A percentile compares a stretch with the other conserved stretches of the same genome.
These are phyloP conservation scores for Trachelus tabidus DNA, from an alignment of 2,888 invertebrate species.

Conservation along the genomic window DNA sequence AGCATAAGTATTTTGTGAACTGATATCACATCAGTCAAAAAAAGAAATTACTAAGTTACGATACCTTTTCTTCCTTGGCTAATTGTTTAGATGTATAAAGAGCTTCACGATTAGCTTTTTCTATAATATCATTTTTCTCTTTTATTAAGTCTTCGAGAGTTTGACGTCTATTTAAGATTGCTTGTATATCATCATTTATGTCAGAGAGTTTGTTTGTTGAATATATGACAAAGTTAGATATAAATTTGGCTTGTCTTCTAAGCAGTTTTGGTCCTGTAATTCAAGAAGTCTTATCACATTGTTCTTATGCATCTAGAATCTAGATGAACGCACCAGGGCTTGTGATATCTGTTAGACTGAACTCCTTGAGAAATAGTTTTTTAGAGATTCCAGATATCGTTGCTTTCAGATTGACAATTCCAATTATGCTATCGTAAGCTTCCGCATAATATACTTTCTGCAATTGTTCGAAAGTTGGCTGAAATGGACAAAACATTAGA, in stretches of 20 bases:
- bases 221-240: conserved; percentile 49
- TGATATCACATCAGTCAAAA: not conserved
- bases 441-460: conserved; percentile 10
- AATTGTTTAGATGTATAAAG: conserved; percentile 31
- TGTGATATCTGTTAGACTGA: conserved; percentile 44
- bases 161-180: conserved; percentile 24
- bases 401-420: conserved; percentile 41
- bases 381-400: conserved; percentile 35
- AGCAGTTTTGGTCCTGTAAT: conserved; percentile 54
- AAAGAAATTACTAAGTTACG: not conserved
- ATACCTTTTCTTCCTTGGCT: conserved; percentile 35
- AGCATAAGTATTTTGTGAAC: not conserved
- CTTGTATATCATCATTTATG: conserved; percentile 29
- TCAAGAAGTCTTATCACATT: conserved; percentile 18
- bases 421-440: conserved; percentile 35
- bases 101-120: conserved; percentile 30
- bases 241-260: conserved; percentile 36
- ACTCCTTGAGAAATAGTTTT: conserved; percentile 42
- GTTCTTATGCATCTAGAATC: not conserved
- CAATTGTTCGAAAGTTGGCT: conserved; percentile 42
- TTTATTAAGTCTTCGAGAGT: conserved; percentile 24
- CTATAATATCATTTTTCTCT: conserved; percentile 22
- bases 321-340: conserved; percentile 25
- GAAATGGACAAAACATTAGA: conserved; percentile 10
- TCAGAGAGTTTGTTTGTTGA: conserved; percentile 25